These are phyloP conservation scores for Gasteruption jaculator DNA, from an alignment of 2,888 invertebrate species.

Conservation along the genomic window DNA sequence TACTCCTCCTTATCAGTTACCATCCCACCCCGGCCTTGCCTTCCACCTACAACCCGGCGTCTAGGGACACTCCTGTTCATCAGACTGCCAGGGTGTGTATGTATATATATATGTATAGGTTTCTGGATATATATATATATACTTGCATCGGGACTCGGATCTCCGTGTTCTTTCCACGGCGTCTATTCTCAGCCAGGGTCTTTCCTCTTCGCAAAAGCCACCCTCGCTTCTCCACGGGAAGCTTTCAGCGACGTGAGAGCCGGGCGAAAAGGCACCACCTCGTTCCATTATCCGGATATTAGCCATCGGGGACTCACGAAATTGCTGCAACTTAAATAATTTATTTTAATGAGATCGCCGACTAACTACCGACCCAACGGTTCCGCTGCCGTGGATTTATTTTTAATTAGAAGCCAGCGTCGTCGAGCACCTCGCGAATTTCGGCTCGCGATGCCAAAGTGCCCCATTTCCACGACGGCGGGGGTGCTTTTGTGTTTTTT, in stretches of 20 bases:
- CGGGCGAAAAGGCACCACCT: conserved; percentile 33
- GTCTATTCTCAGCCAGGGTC: no score
- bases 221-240: conserved; percentile 14
- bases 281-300: conserved; percentile 49
- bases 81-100: no score
- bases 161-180: conserved; percentile 23
- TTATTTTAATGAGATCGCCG: conserved; percentile 48
- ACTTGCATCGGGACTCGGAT: conserved; percentile 23
- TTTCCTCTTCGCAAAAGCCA: conserved; percentile 22
- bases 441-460: no score
- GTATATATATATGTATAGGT: no score
- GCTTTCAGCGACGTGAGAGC: no score
- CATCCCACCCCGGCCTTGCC: conserved; percentile 25
- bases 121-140: no score
- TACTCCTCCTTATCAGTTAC: conserved; percentile 46
- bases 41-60: conserved; percentile 21
- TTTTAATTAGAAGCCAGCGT: conserved; percentile 45
- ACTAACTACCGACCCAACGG: conserved; percentile 39
- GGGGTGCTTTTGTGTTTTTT: conserved; percentile 5
- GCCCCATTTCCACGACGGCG: no score
- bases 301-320: conserved; percentile 49
- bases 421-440: no score
- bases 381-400: conserved; percentile 39
- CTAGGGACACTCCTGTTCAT: no score
- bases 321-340: conserved; percentile 50